Conservation (phyloP, 2,797 vertebrate species). For the Oreonectes daqikongensis region DNA sequence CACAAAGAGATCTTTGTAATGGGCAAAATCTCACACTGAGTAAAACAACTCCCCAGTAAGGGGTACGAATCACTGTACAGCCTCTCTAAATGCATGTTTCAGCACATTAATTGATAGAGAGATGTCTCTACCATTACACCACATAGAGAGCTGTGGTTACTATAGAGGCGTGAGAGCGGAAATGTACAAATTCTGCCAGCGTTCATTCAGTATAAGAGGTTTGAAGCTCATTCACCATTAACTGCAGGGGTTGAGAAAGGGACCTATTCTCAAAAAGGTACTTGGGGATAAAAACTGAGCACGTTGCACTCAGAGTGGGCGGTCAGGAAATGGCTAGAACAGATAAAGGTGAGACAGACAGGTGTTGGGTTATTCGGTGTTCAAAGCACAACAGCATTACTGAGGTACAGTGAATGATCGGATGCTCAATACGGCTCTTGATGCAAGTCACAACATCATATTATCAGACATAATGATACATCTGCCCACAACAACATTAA, state of each 20-base stretch:
- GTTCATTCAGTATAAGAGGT: constrained; percentile 34
- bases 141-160: not conserved
- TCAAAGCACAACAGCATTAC: too few species aligned
- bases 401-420: not conserved
- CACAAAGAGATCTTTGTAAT: constrained; percentile 18
- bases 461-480: not conserved
- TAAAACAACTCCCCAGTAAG: constrained; percentile 27
- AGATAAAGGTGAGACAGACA: constrained; percentile 6
- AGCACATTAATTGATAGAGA: constrained; percentile 35
- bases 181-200: constrained; percentile 15
- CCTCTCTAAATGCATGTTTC: constrained; percentile 29
- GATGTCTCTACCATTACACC: not conserved
- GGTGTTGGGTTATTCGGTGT: not conserved
- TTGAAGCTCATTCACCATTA: constrained; percentile 22
- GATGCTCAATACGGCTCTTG: not conserved
- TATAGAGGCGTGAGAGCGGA: not conserved
- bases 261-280: constrained; percentile 36
- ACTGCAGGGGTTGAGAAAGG: constrained; percentile 16
- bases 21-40: constrained; percentile 15
- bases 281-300: constrained; percentile 5
- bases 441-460: not conserved
- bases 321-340: constrained; percentile 2
- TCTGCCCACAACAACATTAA: not conserved
- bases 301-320: not conserved
- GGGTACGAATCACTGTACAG: not conserved